These are phyloP conservation scores for Todiramphus saurophagus DNA, from an alignment of 2,113 vertebrate genomes.

Conservation along the genomic window DNA sequence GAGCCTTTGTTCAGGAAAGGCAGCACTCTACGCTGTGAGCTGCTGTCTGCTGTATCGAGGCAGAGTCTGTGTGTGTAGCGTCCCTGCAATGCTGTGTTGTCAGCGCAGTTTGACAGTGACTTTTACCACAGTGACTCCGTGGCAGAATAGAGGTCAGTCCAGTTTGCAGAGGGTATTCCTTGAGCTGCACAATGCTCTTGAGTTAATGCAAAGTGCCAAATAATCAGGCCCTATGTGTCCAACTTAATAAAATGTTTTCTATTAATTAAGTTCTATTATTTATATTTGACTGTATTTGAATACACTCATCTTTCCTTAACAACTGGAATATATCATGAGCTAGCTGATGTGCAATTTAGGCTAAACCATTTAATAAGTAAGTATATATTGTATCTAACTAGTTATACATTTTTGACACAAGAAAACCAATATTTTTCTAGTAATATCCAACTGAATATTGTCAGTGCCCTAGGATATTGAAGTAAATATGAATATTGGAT, in stretches of 20 bases:
- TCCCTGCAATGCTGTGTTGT: rapidly evolving
- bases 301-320: neutral
- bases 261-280: neutral
- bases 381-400: neutral
- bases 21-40: rapidly evolving
- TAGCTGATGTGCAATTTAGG: neutral
- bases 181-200: neutral
- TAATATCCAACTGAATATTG: neutral
- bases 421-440: neutral
- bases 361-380: neutral
- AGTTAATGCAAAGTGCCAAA: neutral
- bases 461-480: neutral
- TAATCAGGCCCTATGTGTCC: neutral
- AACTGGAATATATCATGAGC: neutral
- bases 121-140: rapidly evolving
- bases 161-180: neutral
- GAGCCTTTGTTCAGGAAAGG: neutral
- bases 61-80: rapidly evolving
- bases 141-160: neutral
- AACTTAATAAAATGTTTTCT: neutral
- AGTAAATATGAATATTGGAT: neutral
- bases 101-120: too few species aligned
- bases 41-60: neutral
- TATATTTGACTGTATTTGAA: neutral
- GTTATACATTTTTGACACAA: neutral